Conservation (phyloP, 2,113 vertebrate species). For the Corythornis cristatus region DNA sequence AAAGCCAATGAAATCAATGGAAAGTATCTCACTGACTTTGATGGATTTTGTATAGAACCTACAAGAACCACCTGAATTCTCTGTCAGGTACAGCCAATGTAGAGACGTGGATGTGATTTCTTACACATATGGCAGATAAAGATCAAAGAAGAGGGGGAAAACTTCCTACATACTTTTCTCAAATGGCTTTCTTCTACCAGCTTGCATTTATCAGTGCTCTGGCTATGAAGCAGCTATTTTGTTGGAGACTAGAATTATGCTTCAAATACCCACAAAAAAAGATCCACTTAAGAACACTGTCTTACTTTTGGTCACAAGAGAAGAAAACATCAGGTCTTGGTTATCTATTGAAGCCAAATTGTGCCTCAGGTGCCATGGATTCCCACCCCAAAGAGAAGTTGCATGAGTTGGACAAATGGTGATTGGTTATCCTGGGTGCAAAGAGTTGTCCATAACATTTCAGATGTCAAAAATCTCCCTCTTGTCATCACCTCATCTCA, state of each 20-base stretch:
- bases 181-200: background rate
- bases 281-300: background rate
- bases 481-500: background rate
- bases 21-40: background rate
- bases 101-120: background rate
- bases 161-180: background rate
- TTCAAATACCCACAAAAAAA: conserved; percentile 6
- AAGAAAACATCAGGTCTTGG: background rate
- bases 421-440: background rate
- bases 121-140: conserved; percentile 29
- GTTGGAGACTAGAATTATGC: background rate
- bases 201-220: background rate
- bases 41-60: background rate
- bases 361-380: background rate
- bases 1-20: background rate
- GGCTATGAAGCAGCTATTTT: background rate
- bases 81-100: background rate
- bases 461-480: background rate
- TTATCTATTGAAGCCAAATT: background rate
- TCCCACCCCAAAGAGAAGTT: background rate
- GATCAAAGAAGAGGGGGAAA: conserved; percentile 11
- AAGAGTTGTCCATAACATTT: background rate
- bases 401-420: background rate
- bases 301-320: background rate
- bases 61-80: background rate